These are phyloP conservation scores for Chlorops oryzae DNA, from an alignment of 1,140 invertebrate species.

Conservation along the genomic window DNA sequence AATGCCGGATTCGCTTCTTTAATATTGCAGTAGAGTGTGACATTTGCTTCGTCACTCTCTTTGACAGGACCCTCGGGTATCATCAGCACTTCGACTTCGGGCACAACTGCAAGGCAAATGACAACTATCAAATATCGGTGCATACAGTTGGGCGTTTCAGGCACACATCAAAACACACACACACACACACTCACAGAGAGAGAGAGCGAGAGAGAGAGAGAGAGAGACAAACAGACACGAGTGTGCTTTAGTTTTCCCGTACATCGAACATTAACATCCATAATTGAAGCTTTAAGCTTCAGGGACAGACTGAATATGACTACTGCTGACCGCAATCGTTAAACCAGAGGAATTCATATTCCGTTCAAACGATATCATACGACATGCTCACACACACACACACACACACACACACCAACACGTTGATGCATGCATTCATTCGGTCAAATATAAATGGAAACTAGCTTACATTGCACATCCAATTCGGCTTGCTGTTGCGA, in stretches of 20 bases:
- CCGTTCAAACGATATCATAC: too few relatives aligned
- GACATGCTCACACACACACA: too few relatives aligned
- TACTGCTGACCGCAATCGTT: too few relatives aligned
- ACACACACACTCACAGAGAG: not conserved
- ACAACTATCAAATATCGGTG: not conserved
- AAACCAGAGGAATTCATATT: too few relatives aligned
- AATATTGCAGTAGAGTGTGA: constrained; percentile 75
- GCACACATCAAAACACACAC: not conserved
- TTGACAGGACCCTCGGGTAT: constrained; percentile 67
- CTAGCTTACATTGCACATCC: constrained; percentile 71
- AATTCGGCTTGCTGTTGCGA: constrained; percentile 65
- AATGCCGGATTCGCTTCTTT: constrained; percentile 60
- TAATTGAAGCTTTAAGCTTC: too few relatives aligned
- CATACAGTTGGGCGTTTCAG: too few relatives aligned
- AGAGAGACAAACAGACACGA: too few relatives aligned
- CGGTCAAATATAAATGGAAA: not conserved
- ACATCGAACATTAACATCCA: too few relatives aligned
- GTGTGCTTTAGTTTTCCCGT: too few relatives aligned
- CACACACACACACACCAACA: too few relatives aligned
- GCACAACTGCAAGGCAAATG: constrained; percentile 55
- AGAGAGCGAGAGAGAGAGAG: not conserved
- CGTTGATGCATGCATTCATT: not conserved
- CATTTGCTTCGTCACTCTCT: constrained; percentile 72
- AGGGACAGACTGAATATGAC: too few relatives aligned
- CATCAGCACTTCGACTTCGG: constrained; percentile 70